These are phyloP conservation scores for Drosophila nigricruria DNA, from an alignment of 2,888 invertebrate species.

Conservation along the genomic window DNA sequence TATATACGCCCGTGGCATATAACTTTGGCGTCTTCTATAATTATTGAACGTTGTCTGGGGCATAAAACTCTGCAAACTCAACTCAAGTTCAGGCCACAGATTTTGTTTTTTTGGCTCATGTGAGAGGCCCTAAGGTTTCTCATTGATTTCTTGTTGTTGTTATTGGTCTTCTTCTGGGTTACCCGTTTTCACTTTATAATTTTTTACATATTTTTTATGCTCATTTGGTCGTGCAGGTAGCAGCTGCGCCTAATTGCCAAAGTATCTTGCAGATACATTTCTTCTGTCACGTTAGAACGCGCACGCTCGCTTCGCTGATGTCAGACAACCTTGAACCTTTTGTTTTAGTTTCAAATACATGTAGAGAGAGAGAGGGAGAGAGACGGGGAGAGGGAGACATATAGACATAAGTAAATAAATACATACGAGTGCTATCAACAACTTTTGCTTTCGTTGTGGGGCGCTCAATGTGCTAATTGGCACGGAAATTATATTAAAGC, in stretches of 20 bases:
- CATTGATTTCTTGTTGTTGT: conserved; percentile 38
- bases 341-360: conserved; percentile 56
- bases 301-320: conserved; percentile 57
- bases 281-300: conserved; percentile 74
- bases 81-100: conserved; percentile 60
- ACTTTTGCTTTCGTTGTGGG: conserved; percentile 74
- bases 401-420: conserved; percentile 1
- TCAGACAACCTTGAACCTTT: conserved; percentile 79
- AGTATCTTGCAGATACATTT: conserved; percentile 77
- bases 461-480: conserved; percentile 68
- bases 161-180: conserved; percentile 24
- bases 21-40: conserved; percentile 54
- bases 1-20: conserved; percentile 33
- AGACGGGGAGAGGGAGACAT: not conserved
- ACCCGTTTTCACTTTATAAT: conserved; percentile 36
- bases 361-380: too few relatives aligned
- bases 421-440: conserved; percentile 58
- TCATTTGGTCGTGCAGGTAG: conserved; percentile 61
- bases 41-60: conserved; percentile 59
- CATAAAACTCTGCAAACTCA: conserved; percentile 54
- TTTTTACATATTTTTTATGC: conserved; percentile 18
- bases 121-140: conserved; percentile 42
- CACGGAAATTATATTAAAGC: conserved; percentile 73
- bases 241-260: conserved; percentile 76
- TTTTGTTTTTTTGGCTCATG: conserved; percentile 39